Evolutionary conservation across 2,888 invertebrate genomes (phyloP).

Genomic region (Pristionchus fissidentatus): DNA sequence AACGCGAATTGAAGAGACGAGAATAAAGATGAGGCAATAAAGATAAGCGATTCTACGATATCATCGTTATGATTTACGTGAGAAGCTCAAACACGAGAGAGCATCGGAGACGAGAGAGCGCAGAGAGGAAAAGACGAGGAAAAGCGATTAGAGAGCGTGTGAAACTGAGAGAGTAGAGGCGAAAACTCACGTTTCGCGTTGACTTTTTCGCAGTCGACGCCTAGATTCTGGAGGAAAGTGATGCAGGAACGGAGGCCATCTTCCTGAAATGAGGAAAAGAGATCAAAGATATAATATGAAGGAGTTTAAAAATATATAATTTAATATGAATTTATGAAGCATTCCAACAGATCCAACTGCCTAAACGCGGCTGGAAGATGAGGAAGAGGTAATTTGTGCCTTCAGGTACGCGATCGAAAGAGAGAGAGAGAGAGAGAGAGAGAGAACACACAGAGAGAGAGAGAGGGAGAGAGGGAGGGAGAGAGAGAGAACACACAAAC

Average conservation of each 20-base stretch:
- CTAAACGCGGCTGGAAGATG: no score
- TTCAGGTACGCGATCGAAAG: no score
- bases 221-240: slow-evolving; percentile 26
- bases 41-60: neutral
- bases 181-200: slow-evolving; percentile 32
- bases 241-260: neutral
- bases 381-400: no score
- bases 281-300: neutral
- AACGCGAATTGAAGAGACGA: neutral
- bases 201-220: slow-evolving; percentile 44
- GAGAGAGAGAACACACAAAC: no score
- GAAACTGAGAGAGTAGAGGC: neutral
- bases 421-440: no score
- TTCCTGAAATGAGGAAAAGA: slow-evolving; percentile 5
- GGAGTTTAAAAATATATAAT: no score
- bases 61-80: slow-evolving; percentile 38
- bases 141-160: neutral
- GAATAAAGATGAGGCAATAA: no score
- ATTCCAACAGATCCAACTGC: no score
- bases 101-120: neutral
- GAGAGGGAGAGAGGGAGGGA: no score
- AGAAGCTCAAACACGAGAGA: neutral
- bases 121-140: neutral
- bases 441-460: no score
- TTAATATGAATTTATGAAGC: no score